A percentile compares a stretch with the other conserved stretches of the same genome.
Evolutionary conservation across 1,140 invertebrate genomes (phyloP).

Genomic region (Cheumatopsyche charites): DNA sequence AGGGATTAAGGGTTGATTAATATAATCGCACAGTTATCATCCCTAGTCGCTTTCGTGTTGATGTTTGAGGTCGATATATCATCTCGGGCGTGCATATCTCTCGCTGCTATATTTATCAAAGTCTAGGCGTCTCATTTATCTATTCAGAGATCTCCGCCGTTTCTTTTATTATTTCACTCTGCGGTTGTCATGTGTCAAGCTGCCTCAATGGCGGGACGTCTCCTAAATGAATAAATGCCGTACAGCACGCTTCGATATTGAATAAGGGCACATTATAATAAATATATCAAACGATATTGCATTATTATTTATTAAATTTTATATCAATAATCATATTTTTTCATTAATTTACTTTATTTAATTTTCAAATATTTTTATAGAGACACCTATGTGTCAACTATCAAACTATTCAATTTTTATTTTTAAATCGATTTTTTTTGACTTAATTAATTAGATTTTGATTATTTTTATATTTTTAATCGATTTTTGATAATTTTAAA

Average conservation of each 20-base stretch:
- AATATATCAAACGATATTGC: neutral
- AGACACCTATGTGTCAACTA: no score
- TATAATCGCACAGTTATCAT: no score
- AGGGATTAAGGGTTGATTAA: no score
- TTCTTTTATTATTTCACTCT: slow-evolving; percentile 47
- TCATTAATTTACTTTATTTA: no score
- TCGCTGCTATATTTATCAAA: slow-evolving; percentile 40
- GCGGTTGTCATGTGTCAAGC: slow-evolving; percentile 44
- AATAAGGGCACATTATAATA: no score
- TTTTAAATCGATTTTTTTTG: neutral
- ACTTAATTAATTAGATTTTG: neutral
- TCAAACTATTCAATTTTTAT: no score
- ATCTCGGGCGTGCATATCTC: slow-evolving; percentile 34
- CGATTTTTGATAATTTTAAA: neutral
- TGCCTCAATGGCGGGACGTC: slow-evolving; percentile 41
- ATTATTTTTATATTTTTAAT: neutral
- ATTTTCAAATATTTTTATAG: no score
- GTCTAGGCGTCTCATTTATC: slow-evolving; percentile 40
- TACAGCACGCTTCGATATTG: no score
- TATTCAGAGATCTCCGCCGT: slow-evolving; percentile 42
- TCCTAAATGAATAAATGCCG: slow-evolving; percentile 43
- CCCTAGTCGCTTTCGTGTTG: slow-evolving; percentile 17
- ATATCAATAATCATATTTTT: neutral
- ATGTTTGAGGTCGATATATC: slow-evolving; percentile 37
- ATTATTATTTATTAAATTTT: neutral